Conservation (phyloP, 2,888 invertebrate genomes). For the Agrotis exclamationis region DNA sequence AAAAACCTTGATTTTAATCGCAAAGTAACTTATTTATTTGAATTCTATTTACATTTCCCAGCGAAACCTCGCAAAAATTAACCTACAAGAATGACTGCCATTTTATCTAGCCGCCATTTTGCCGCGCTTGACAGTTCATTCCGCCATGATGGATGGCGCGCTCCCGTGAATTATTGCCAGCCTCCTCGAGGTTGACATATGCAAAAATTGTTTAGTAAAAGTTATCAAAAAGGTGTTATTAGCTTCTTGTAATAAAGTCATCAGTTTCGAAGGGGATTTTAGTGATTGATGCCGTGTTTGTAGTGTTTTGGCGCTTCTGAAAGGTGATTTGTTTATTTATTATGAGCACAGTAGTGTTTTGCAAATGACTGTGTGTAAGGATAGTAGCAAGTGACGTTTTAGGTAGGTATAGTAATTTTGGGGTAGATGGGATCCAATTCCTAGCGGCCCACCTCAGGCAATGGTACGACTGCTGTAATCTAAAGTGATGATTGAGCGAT, state of each 20-base stretch:
- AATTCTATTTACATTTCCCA: conserved; percentile 14
- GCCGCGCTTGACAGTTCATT: conserved; percentile 87
- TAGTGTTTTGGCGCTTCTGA: conserved; percentile 28
- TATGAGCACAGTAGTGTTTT: conserved; percentile 1
- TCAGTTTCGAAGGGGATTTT: conserved; percentile 69
- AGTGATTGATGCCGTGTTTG: conserved; percentile 54
- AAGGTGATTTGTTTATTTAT: conserved; percentile 46
- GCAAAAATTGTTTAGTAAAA: conserved; percentile 90
- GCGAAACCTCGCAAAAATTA: conserved; percentile 51
- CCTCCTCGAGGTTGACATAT: conserved; percentile 86
- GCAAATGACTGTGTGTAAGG: background rate
- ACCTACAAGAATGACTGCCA: conserved; percentile 63
- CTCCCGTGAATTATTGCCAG: conserved; percentile 85
- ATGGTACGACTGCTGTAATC: too few species aligned
- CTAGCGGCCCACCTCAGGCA: too few species aligned
- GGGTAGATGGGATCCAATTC: too few species aligned
- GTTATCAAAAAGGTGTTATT: conserved; percentile 87
- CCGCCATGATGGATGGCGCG: conserved; percentile 88
- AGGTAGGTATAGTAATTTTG: too few species aligned
- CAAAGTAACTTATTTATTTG: background rate
- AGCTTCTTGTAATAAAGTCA: conserved; percentile 81
- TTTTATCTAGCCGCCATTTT: conserved; percentile 82
- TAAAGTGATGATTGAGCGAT: too few species aligned
- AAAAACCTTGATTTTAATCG: background rate
- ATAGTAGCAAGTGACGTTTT: too few species aligned